A percentile compares a stretch with the other conserved stretches of the same genome.
Evolutionary conservation across 2,797 vertebrate genomes (phyloP).

Genomic region (Natrix natrix): DNA sequence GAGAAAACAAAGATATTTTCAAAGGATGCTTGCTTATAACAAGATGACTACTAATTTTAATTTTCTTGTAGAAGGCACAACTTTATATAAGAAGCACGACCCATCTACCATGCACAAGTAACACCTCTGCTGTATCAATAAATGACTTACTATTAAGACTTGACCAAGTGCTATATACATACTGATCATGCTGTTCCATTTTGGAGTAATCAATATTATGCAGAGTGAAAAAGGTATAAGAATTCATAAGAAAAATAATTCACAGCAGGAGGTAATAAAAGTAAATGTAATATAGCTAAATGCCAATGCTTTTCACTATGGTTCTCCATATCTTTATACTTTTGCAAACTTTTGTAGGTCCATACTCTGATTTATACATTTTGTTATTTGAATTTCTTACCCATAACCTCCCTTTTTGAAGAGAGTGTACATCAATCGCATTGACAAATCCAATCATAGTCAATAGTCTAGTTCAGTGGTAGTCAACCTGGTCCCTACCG

Average conservation of each 20-base stretch:
- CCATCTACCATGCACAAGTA: neutral
- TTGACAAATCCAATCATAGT: neutral
- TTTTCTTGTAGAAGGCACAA: neutral
- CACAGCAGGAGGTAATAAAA: too few species aligned
- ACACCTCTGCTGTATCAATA: neutral
- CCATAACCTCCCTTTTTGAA: neutral
- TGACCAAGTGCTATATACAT: neutral
- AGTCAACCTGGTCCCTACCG: too few species aligned
- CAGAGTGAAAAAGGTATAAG: too few species aligned
- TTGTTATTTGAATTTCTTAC: neutral
- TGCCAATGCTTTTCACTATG: neutral
- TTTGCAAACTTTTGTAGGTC: neutral
- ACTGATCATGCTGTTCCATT: neutral
- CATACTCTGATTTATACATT: neutral
- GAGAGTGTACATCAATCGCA: neutral
- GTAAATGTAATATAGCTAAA: neutral
- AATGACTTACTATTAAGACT: neutral
- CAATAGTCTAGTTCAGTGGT: neutral
- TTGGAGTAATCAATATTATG: too few species aligned
- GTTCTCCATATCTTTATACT: neutral
- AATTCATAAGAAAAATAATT: too few species aligned
- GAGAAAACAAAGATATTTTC: neutral
- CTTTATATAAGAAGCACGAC: constrained; percentile 2
- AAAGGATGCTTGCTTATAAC: neutral
- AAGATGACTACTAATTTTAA: neutral